A percentile compares a stretch with the other conserved stretches of the same genome.
These are phyloP conservation scores for Zelostemma sp. DNA, from an alignment of 1,140 invertebrate genomes.

Conservation along the genomic window DNA sequence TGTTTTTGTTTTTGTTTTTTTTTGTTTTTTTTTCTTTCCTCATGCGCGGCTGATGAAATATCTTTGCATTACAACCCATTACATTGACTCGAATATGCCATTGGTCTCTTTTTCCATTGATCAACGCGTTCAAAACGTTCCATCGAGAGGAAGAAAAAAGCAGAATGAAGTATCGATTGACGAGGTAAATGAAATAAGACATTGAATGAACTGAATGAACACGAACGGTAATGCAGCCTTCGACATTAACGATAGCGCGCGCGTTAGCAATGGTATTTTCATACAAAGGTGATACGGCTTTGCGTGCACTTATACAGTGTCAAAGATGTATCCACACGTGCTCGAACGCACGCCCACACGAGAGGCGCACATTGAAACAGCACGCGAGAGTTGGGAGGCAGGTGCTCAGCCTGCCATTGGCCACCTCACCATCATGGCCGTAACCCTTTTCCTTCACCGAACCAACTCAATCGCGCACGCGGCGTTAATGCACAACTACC, in stretches of 20 bases:
- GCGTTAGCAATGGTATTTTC: conserved; percentile 9
- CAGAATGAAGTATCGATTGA: conserved; percentile 26
- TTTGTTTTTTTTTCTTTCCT: no score
- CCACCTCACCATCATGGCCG: conserved; percentile 69
- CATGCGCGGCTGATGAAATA: no score
- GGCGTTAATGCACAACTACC: conserved; percentile 53
- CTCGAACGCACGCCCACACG: conserved; percentile 47
- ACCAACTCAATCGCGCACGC: conserved; percentile 52
- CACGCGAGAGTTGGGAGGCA: conserved; percentile 65
- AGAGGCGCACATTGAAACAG: conserved; percentile 58
- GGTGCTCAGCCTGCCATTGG: conserved; percentile 69
- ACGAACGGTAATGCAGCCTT: conserved; percentile 38
- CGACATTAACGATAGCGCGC: conserved; percentile 27
- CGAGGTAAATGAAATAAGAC: conserved; percentile 44
- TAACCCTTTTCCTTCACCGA: conserved; percentile 64
- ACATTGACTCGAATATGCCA: no score
- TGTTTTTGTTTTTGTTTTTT: no score
- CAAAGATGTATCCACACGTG: conserved; percentile 41
- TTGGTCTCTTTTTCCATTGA: no score
- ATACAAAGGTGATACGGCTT: conserved; percentile 13
- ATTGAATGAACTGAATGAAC: conserved; percentile 48
- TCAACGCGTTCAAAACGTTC: no score
- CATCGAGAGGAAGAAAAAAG: conserved; percentile 33
- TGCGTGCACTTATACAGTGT: conserved; percentile 31
- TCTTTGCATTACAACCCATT: no score